Percentiles rank a stretch among this genome's conserved stretches.
Conservation (phyloP, 2,888 invertebrate genomes). For the Drosophila yooni region DNA sequence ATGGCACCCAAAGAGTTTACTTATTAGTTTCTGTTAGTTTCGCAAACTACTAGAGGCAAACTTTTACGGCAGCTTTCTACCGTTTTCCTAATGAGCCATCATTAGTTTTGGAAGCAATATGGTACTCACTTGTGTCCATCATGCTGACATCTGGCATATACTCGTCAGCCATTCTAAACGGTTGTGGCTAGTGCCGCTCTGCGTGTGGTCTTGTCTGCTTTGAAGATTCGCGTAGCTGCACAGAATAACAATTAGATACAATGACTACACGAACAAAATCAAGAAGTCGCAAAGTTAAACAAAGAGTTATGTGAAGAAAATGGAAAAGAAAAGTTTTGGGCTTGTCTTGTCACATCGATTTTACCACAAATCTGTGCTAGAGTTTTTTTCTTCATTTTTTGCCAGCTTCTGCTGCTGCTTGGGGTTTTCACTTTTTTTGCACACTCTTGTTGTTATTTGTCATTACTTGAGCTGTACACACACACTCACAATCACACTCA, state of each 20-base stretch:
- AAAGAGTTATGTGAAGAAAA: slow-evolving; percentile 5
- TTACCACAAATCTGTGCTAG: slow-evolving; percentile 37
- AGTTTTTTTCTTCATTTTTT: slow-evolving; percentile 17
- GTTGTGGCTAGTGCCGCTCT: slow-evolving; percentile 55
- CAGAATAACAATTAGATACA: slow-evolving; percentile 61
- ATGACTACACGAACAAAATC: slow-evolving; percentile 8
- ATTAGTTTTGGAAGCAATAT: slow-evolving; percentile 58
- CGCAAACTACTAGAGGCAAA: not conserved
- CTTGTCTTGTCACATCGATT: slow-evolving; percentile 39
- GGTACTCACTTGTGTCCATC: slow-evolving; percentile 84
- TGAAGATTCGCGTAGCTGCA: slow-evolving; percentile 53
- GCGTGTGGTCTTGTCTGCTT: slow-evolving; percentile 23
- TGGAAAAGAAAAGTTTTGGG: not conserved
- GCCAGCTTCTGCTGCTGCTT: slow-evolving; percentile 35
- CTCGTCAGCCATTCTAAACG: slow-evolving; percentile 83
- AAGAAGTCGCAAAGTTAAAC: not conserved
- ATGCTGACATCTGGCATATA: slow-evolving; percentile 83
- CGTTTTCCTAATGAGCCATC: slow-evolving; percentile 16
- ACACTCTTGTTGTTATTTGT: slow-evolving; percentile 70
- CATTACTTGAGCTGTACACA: slow-evolving; percentile 48
- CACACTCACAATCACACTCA: slow-evolving; percentile 12
- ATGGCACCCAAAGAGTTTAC: not conserved
- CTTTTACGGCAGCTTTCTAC: slow-evolving; percentile 17
- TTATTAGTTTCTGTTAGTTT: not conserved
- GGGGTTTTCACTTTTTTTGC: slow-evolving; percentile 35